These are phyloP conservation scores for Hermaeophaga mercurialis DNA, from an alignment of 2,888 invertebrate species.

Conservation along the genomic window DNA sequence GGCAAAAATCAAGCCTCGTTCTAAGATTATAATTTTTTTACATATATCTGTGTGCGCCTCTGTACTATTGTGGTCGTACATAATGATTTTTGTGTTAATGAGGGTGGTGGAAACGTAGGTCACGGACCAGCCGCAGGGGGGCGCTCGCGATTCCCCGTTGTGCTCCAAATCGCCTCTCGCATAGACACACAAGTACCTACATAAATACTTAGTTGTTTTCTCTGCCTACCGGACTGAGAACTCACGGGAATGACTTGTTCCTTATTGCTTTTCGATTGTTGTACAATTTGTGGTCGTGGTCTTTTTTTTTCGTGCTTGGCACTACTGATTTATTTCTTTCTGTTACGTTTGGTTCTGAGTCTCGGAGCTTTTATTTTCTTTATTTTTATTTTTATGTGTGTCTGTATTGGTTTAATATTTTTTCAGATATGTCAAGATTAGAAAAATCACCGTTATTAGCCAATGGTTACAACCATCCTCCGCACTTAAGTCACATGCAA, in stretches of 20 bases:
- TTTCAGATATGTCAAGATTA: slow-evolving; percentile 82
- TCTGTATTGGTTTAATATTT: too few relatives aligned
- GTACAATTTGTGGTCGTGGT: neutral
- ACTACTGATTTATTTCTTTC: neutral
- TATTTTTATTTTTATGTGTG: neutral
- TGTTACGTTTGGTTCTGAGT: too few relatives aligned
- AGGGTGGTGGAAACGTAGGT: slow-evolving; percentile 55
- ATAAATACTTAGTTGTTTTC: slow-evolving; percentile 15
- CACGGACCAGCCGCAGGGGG: slow-evolving; percentile 48
- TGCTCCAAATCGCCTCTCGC: slow-evolving; percentile 48
- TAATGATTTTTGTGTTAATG: slow-evolving; percentile 56
- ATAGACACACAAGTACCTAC: slow-evolving; percentile 36
- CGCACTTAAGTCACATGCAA: slow-evolving; percentile 91
- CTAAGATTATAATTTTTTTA: neutral
- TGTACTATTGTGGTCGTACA: slow-evolving; percentile 11
- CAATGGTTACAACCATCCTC: slow-evolving; percentile 93
- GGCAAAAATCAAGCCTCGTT: too few relatives aligned
- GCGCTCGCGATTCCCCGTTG: slow-evolving; percentile 50
- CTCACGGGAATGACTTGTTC: slow-evolving; percentile 2
- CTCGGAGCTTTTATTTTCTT: too few relatives aligned
- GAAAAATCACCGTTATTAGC: slow-evolving; percentile 91
- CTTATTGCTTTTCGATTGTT: slow-evolving; percentile 8
- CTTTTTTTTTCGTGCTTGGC: neutral
- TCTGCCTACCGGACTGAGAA: slow-evolving; percentile 15
- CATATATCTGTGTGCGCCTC: too few relatives aligned